Percentiles rank a stretch among this genome's conserved stretches.
Conservation (phyloP, 1,140 invertebrate species). For the Heterodera carotae region DNA sequence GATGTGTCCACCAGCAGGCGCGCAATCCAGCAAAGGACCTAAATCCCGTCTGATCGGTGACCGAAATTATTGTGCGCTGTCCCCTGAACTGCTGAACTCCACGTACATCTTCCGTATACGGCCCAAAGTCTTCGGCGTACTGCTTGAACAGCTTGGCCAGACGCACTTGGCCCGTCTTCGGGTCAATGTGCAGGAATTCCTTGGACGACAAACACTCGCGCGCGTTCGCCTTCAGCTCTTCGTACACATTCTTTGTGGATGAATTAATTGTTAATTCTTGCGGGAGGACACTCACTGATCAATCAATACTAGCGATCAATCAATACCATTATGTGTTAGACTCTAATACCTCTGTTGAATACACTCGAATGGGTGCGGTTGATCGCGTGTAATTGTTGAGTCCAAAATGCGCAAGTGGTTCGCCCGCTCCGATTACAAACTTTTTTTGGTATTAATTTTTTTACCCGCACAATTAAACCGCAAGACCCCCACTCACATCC, state of each 20-base stretch:
- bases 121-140: conserved; percentile 68
- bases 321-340: too few relatives aligned
- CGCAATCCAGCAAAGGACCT: conserved; percentile 67
- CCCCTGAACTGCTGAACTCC: too few relatives aligned
- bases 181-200: conserved; percentile 65
- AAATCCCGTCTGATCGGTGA: too few relatives aligned
- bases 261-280: not conserved
- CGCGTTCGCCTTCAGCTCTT: conserved; percentile 44
- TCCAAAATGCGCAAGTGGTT: conserved; percentile 68
- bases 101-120: conserved; percentile 66
- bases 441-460: conserved; percentile 36
- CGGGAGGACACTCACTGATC: too few relatives aligned
- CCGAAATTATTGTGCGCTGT: too few relatives aligned
- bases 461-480: not conserved
- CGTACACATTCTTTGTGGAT: conserved; percentile 34
- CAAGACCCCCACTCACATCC: conserved; percentile 49
- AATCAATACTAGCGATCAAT: conserved; percentile 6
- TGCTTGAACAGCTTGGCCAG: conserved; percentile 68
- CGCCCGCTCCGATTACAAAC: conserved; percentile 63
- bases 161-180: conserved; percentile 62
- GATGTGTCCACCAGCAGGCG: conserved; percentile 59
- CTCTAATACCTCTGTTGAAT: conserved; percentile 64
- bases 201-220: conserved; percentile 62
- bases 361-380: conserved; percentile 68
- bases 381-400: conserved; percentile 67